Conservation (phyloP, 2,888 invertebrate species). For the Cephonodes hylas region DNA sequence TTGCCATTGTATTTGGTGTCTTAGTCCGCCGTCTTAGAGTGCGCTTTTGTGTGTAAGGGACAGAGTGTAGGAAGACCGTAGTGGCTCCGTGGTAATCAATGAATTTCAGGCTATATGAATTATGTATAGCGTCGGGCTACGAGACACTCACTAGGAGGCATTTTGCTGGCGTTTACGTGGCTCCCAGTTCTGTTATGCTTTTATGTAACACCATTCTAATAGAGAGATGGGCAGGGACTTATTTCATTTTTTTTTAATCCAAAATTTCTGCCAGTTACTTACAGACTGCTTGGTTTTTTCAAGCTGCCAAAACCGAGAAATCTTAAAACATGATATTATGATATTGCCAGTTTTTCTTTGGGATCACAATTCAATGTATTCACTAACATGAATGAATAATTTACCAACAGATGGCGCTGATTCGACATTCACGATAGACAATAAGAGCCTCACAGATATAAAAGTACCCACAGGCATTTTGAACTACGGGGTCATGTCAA, state of each 20-base stretch:
- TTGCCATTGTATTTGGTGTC: background rate
- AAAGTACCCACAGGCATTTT: no score
- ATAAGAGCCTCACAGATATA: no score
- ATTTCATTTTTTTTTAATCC: no score
- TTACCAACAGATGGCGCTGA: no score
- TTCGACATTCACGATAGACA: no score
- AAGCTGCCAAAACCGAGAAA: no score
- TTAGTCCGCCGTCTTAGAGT: background rate
- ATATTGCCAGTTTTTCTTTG: background rate
- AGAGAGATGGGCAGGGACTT: background rate
- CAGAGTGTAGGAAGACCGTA: background rate
- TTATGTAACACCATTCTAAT: background rate
- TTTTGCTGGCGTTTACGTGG: slow-evolving; percentile 16
- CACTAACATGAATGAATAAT: no score
- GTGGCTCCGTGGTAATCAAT: slow-evolving; percentile 52
- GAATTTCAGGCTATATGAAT: slow-evolving; percentile 63
- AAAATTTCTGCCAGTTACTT: no score
- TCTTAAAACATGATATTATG: background rate
- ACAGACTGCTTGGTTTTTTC: no score
- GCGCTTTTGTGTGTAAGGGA: background rate
- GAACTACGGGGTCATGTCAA: no score
- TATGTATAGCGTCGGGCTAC: slow-evolving; percentile 51
- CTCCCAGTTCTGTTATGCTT: background rate
- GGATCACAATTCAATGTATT: background rate
- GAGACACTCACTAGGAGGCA: slow-evolving; percentile 50